Evolutionary conservation across 2,113 vertebrate species (phyloP).

Genomic region (Oreochromis tanganicae): DNA sequence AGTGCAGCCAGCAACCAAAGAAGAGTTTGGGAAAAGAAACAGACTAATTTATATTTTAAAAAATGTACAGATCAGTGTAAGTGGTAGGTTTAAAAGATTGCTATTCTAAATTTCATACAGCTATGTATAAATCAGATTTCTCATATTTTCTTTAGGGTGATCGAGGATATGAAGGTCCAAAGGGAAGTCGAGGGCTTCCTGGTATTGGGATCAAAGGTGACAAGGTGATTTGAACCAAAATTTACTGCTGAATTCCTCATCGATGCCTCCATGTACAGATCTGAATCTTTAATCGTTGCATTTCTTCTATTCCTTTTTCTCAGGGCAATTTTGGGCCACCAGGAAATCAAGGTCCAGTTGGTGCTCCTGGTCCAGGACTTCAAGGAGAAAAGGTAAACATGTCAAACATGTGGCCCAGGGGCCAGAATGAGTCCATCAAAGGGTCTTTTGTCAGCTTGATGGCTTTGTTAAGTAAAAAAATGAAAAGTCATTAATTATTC

Average conservation of each 20-base stretch:
- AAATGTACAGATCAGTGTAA: background rate
- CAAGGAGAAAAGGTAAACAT: slow-evolving; percentile 72
- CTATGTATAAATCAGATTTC: background rate
- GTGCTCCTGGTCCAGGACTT: slow-evolving; percentile 62
- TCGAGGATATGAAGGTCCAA: slow-evolving; percentile 74
- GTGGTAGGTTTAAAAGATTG: background rate
- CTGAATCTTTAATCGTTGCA: background rate
- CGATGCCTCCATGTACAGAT: accelerated
- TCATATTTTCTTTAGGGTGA: slow-evolving; percentile 76
- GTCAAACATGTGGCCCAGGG: background rate
- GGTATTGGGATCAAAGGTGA: slow-evolving; percentile 80
- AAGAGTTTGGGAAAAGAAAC: background rate
- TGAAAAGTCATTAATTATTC: background rate
- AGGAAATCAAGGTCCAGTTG: slow-evolving; percentile 57
- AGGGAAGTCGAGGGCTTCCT: slow-evolving; percentile 69
- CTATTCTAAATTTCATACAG: background rate
- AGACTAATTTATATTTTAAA: accelerated
- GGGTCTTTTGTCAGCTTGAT: accelerated
- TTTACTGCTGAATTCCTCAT: background rate
- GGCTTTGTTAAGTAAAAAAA: background rate
- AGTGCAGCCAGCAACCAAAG: background rate
- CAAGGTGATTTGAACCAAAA: slow-evolving; percentile 69
- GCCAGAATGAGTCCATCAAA: background rate
- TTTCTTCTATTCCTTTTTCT: background rate
- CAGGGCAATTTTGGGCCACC: slow-evolving; percentile 76